Base-by-base conservation (phyloP, 2,113 vertebrate species). In the Pangasianodon hypophthalmus region DNA sequence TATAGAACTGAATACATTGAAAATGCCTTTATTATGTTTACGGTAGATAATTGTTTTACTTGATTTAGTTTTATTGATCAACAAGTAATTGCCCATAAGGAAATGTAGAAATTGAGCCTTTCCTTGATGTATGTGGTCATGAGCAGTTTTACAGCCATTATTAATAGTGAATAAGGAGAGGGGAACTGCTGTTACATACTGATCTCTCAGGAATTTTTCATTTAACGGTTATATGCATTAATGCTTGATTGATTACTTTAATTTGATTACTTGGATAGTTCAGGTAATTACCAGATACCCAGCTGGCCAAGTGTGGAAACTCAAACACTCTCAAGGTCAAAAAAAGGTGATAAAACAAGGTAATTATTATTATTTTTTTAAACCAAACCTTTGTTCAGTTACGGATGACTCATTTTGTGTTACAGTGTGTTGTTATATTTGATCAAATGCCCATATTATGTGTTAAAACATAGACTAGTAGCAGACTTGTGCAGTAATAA, bases 161-260 rank as follows among this genome's bases (percentile, higher is more conserved):
- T 82, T 41, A 10, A 46, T 41, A 67, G 46, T 44, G 37, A 73
- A 46, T 84, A 58, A 52, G 44, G 52, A 87, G 54, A 62, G 41
- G 37, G 58, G 75, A 64, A 13, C 46, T 64, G 41, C 62, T 24
- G 24, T 41, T 11, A 9, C 82, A 62, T 80, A 46, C 37, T 19
- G 41, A 62, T 85, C 60, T 91, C 88, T 90, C 82, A 88, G 86
- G 73, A 90, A 75, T 73, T 19, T 85, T 80, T 54, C 7, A 87
- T 88, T 85, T 80, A 29, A 1, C 44, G 67, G 84, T 91, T 77
- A 77, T 54, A 50, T 60, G 82, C 88, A 85, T 91, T 86, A 90
- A 73, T 14, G 16, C 62, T 81, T n/a, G 80, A 14, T 79, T 62
- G 60, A 89, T 37, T 64, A 56, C 50, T 71, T 83, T 37, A 37